Evolutionary conservation across 1,140 invertebrate genomes (phyloP), one percentile per base, ranked within the genome.

Genomic region (Gryllus bimaculatus): DNA sequence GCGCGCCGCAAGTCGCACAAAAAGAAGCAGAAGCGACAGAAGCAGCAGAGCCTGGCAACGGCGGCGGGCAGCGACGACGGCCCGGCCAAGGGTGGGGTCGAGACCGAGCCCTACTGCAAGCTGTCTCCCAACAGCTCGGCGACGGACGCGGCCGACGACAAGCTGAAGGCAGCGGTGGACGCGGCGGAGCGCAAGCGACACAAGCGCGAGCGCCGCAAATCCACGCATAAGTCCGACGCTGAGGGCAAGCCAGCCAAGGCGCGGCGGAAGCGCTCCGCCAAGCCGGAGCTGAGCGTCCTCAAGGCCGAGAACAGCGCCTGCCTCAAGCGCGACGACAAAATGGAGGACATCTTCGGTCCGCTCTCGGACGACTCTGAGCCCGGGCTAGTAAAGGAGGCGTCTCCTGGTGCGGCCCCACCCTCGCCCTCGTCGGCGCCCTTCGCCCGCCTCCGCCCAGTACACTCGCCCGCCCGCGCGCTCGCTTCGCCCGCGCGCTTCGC

Each of bases 291-390:
- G 54, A 66, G 7, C 18, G 66, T 78, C 8, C 39, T 76, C 54
- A 82, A 82, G 79, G 54, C 79, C 21, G 79, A 77, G 48, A 79
- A 26, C 26, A 81, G 73, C 49, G 1, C 54, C 18, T 39, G 26
- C 5, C 83, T 84, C 13, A 91, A 90, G 83, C 88, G 89, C 79
- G 92, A 92, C 78, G 92, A 93, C 74, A 91, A 93, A 83, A 94
- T 95, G 92, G 93, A 95, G 85, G 93, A 94, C 82, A 95, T 95
- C 79, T 96, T 95, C 85, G 94, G 94, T 7, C 92, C 94, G 1
- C 87, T 95, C 48, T 95, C 94, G 0, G 94, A 96, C 83, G 92
- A 95, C 80, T 85, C 84, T 13, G 85, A 85, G 21, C 20, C 15
- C 26, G 76, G 79, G 10, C 39, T 26, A 15, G 5, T 48, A 26